Base-by-base conservation (phyloP, 2,797 vertebrate species). In the Kryptolebias ocellatus region DNA sequence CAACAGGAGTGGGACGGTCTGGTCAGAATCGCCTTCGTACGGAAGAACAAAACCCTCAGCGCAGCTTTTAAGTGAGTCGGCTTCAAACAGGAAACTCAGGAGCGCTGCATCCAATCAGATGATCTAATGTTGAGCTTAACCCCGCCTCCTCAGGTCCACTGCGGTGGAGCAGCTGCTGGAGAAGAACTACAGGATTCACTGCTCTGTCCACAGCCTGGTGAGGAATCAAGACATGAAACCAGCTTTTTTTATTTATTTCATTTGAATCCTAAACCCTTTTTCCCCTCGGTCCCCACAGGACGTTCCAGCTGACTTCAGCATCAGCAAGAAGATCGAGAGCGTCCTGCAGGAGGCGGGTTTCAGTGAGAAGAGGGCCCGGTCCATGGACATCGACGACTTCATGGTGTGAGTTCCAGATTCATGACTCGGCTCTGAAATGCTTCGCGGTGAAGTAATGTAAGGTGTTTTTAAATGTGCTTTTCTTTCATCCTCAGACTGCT, bases 381-480 rank as follows among this genome's bases (percentile, higher is more conserved):
- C 95, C 60, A 98, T 99, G 97, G 97, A 99, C 86, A 97, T 97
- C 27, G 98, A 99, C 83, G 97, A 99, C 80, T 98, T 99, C 81
- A 97, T 99, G 92, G 93, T 96, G 97, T 99, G 95, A 94, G 88
- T 84, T 67, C 5, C 68, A 53, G 49, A 11, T 50, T 15, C 2
- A 0, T 1, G 5, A 17, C 2, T 34, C 12, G 1, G 18, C 0
- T 47, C 1, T 10, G 12, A 15, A 6, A 6, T 4, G 1, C 12
- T 52, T 28, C 20, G 2, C 28, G 12, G 11, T 52, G 16, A 46
- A 17, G 17, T 17, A 5, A 46, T 17, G 4, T 17, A n/a, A 17
- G 15, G 17, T n/a, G 17, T 20, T 6, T 49, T 46, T 61, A 27
- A 31, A 39, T 20, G 17, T 17, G 52, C 72, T 58, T 72, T 75